phyloP scores from a whole-genome alignment of 2,888 invertebrate genomes.

The Vandiemenella viatica region DNA sequence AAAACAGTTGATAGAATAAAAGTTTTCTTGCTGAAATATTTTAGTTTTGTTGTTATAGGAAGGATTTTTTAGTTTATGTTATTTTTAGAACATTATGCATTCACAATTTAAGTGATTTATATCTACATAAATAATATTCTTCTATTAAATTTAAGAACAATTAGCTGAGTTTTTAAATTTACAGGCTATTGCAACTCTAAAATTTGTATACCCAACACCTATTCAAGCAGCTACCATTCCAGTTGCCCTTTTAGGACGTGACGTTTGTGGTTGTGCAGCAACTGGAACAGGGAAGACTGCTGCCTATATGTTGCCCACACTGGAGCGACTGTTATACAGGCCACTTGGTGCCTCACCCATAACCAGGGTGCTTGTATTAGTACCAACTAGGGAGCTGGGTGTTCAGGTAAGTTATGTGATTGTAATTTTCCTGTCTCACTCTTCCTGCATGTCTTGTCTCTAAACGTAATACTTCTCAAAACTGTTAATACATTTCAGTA shows the following conservation, averaged over 20 bases:
- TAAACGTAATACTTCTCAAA: too few relatives aligned
- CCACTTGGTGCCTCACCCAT: slow-evolving; percentile 44
- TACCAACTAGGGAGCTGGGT: slow-evolving; percentile 93
- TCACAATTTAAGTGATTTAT: too few relatives aligned
- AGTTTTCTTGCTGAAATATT: too few relatives aligned
- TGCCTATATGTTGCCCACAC: slow-evolving; percentile 93
- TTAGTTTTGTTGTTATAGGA: too few relatives aligned
- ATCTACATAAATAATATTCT: too few relatives aligned
- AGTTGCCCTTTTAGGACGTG: slow-evolving; percentile 77
- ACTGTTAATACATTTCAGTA: too few relatives aligned
- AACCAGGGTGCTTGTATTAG: slow-evolving; percentile 70
- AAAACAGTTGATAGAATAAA: too few relatives aligned
- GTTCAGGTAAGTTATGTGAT: slow-evolving; percentile 47
- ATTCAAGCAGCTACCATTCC: slow-evolving; percentile 94
- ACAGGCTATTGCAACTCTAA: slow-evolving; percentile 68
- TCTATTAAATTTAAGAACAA: too few relatives aligned
- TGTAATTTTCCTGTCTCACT: neutral
- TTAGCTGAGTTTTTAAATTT: too few relatives aligned
- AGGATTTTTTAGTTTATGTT: too few relatives aligned
- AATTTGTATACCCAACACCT: slow-evolving; percentile 88
- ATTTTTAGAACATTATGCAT: too few relatives aligned
- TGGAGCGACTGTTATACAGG: slow-evolving; percentile 82
- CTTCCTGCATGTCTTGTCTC: neutral
- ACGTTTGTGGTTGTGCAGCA: slow-evolving; percentile 96
- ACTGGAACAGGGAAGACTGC: slow-evolving; percentile 98